phyloP scores from a whole-genome alignment of 2,888 invertebrate genomes.

The Aphelenchoides bicaudatus region DNA sequence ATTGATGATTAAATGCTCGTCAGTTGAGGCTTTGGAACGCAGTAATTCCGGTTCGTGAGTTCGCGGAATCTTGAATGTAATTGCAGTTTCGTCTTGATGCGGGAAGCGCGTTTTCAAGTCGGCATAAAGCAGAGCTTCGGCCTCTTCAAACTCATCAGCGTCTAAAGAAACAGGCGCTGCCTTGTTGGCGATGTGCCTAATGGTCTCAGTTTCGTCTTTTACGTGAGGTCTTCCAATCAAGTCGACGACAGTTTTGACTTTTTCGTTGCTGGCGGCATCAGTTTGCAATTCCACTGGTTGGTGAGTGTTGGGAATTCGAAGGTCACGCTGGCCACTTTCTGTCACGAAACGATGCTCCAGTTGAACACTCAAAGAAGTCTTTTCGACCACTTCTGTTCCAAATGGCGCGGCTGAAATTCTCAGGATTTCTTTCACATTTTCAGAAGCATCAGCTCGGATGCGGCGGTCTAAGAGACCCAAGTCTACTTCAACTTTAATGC shows the following conservation, averaged over 20 bases:
- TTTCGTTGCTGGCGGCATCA: conserved; percentile 44
- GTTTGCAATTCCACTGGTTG: conserved; percentile 17
- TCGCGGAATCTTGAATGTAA: conserved; percentile 29
- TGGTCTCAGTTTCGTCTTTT: conserved; percentile 24
- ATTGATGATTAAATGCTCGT: conserved; percentile 29
- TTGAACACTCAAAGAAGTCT: background rate
- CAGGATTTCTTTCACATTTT: conserved; percentile 11
- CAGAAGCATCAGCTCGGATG: background rate
- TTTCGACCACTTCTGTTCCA: background rate
- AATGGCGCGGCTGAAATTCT: conserved; percentile 22
- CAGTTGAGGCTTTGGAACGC: conserved; percentile 29
- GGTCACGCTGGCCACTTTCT: background rate
- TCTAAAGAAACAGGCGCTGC: conserved; percentile 30
- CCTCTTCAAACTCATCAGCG: conserved; percentile 46
- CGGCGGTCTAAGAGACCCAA: background rate
- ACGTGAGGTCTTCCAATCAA: conserved; percentile 41
- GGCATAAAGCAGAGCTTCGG: conserved; percentile 37
- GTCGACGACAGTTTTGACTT: conserved; percentile 42
- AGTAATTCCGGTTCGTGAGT: conserved; percentile 25
- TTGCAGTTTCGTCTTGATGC: conserved; percentile 33
- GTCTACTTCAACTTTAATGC: conserved; percentile 19
- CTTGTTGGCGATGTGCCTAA: conserved; percentile 29
- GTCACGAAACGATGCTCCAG: conserved; percentile 1
- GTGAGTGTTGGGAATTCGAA: background rate
- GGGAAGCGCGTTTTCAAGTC: conserved; percentile 24